Percentiles rank a stretch among this genome's conserved stretches.
These are phyloP conservation scores for Channallabes apus DNA, from an alignment of 2,797 vertebrate species.

Conservation along the genomic window DNA sequence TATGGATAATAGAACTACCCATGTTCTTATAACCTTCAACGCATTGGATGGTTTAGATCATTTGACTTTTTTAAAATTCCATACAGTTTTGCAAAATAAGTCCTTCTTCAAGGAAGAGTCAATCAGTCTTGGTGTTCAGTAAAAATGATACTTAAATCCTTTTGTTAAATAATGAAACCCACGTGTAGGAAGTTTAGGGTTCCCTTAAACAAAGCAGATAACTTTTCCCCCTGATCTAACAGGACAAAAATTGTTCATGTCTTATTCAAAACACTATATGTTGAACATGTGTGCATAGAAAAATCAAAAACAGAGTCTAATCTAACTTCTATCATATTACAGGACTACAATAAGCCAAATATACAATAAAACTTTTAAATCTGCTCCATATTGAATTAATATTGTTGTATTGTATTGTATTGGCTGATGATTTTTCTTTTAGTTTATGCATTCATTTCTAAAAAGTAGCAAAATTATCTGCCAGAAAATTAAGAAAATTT, in stretches of 20 bases:
- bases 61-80: neutral
- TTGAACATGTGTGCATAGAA: neutral
- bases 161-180: neutral
- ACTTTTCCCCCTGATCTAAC: neutral
- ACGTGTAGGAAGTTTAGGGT: neutral
- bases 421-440: neutral
- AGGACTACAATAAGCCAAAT: neutral
- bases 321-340: neutral
- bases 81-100: neutral
- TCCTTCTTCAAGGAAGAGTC: neutral
- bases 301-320: neutral
- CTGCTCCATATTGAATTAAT: neutral
- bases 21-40: neutral
- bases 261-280: neutral
- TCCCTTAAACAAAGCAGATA: neutral
- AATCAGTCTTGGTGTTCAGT: neutral
- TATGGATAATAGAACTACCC: neutral
- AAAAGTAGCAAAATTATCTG: neutral
- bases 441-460: neutral
- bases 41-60: neutral
- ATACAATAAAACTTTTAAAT: neutral
- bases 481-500: neutral
- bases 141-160: neutral
- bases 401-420: neutral
- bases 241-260: neutral